These are phyloP conservation scores for Nephrotoma appendiculata DNA, from an alignment of 2,888 invertebrate genomes.

Conservation along the genomic window DNA sequence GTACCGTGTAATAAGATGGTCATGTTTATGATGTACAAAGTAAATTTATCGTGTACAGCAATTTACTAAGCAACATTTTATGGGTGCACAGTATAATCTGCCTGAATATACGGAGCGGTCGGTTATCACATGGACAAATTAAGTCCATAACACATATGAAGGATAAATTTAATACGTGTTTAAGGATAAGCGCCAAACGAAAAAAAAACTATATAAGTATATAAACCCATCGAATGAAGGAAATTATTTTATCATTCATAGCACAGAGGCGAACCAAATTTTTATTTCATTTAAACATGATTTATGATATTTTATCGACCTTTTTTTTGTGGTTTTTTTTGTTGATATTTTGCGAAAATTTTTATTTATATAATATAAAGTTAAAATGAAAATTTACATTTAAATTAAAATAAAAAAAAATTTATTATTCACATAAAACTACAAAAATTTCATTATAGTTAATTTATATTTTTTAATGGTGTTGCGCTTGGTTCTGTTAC, in stretches of 20 bases:
- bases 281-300: neutral
- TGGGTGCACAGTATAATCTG: neutral
- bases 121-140: neutral
- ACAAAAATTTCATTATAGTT: neutral
- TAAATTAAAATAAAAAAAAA: neutral
- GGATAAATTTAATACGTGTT: neutral
- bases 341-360: neutral
- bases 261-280: neutral
- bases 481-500: neutral
- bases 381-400: neutral
- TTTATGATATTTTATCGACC: neutral
- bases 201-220: neutral
- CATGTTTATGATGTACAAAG: neutral
- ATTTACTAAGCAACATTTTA: neutral
- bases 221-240: neutral
- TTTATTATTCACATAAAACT: neutral
- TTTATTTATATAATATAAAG: neutral
- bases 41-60: neutral
- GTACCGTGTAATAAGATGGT: neutral
- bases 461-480: neutral
- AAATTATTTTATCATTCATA: neutral
- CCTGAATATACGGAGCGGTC: neutral
- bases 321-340: neutral
- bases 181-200: neutral
- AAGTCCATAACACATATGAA: neutral